A percentile compares a stretch with the other conserved stretches of the same genome.
phyloP scores from a whole-genome alignment of 1,140 invertebrate species.

The Oryzaephilus surinamensis region DNA sequence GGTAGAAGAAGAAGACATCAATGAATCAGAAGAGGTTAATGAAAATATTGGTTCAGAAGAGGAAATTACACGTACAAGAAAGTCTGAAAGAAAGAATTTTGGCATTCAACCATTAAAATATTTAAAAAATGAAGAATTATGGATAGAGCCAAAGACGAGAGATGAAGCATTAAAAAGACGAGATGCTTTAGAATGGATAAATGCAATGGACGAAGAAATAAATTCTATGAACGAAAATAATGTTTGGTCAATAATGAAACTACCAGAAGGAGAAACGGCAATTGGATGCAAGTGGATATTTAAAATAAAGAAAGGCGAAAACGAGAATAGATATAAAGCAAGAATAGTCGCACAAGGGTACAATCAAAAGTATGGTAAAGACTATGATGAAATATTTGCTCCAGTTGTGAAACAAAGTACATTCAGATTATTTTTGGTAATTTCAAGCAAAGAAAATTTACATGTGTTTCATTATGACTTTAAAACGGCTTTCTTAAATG shows the following conservation, averaged over 20 bases:
- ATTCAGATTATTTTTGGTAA: slow-evolving; percentile 21
- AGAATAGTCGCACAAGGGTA: slow-evolving; percentile 25
- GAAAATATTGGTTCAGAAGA: too few species aligned
- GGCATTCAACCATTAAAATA: too few species aligned
- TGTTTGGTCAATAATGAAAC: slow-evolving; percentile 31
- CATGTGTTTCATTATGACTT: slow-evolving; percentile 29
- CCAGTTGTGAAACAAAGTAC: slow-evolving; percentile 27
- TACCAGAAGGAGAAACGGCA: slow-evolving; percentile 17
- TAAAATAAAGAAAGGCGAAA: slow-evolving; percentile 16
- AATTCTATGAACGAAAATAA: slow-evolving; percentile 30
- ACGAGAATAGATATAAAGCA: slow-evolving; percentile 21
- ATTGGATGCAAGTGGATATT: slow-evolving; percentile 30
- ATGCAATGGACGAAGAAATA: slow-evolving; percentile 34
- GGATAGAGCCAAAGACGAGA: not conserved
- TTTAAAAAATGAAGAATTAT: too few species aligned
- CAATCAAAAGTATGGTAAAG: slow-evolving; percentile 19
- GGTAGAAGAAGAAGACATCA: too few species aligned
- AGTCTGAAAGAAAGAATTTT: too few species aligned
- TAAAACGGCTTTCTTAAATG: slow-evolving; percentile 35
- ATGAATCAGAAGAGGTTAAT: too few species aligned
- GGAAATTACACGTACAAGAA: too few species aligned
- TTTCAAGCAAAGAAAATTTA: slow-evolving; percentile 13
- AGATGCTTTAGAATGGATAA: slow-evolving; percentile 24
- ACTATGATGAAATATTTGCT: slow-evolving; percentile 28
- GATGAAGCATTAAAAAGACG: slow-evolving; percentile 16